Percentiles rank a stretch among this genome's conserved stretches.
These are phyloP conservation scores for Galbula dea DNA, from an alignment of 2,113 vertebrate genomes.

Conservation along the genomic window DNA sequence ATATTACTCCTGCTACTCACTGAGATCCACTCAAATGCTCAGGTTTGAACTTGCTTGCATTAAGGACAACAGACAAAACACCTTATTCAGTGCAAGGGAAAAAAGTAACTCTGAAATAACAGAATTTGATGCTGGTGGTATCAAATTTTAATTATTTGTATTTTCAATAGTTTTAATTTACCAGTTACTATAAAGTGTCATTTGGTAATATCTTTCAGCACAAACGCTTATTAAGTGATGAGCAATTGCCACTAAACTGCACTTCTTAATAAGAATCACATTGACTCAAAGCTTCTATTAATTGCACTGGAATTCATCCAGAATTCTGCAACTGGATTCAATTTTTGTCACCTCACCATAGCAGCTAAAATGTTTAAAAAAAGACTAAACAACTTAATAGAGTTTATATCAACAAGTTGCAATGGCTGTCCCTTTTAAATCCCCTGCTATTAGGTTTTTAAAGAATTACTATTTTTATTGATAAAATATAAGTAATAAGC, in stretches of 20 bases:
- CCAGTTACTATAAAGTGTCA: not conserved
- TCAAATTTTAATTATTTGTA: not conserved
- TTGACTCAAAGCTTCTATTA: not conserved
- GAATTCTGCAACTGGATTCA: not conserved
- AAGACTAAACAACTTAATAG: not conserved
- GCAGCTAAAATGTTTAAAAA: not conserved
- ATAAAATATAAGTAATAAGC: not conserved
- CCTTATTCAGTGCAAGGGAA: not conserved
- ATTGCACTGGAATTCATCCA: not conserved
- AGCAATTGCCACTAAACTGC: slow-evolving; percentile 3
- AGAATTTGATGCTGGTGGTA: not conserved
- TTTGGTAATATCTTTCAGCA: not conserved
- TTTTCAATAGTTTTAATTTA: not conserved
- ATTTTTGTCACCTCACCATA: not conserved
- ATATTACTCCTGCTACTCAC: not conserved
- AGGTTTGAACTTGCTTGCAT: not conserved
- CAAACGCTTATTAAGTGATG: not conserved
- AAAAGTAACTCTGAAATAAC: not conserved
- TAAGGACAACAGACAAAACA: not conserved
- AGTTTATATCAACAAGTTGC: not conserved
- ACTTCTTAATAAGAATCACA: not conserved
- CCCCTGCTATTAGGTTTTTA: not conserved
- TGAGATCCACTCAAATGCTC: not conserved
- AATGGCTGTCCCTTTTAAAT: not conserved
- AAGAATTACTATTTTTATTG: not conserved